Conservation (phyloP, 2,797 vertebrate species). For the Tenualosa ilisha region DNA sequence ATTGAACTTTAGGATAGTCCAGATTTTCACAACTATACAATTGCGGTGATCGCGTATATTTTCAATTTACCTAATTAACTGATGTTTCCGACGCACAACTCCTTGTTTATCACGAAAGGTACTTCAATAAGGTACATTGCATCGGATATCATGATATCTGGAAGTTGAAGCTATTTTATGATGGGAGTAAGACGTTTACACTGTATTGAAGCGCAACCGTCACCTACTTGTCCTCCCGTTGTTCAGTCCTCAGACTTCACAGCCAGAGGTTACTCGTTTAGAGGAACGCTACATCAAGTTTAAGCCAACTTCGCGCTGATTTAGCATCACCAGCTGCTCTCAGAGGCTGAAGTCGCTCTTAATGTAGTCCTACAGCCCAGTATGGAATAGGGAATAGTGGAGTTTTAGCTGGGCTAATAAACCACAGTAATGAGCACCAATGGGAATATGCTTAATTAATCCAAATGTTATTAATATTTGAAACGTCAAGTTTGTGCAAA, state of each 20-base stretch:
- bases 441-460: background rate
- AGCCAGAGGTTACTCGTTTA: background rate
- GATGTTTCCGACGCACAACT: background rate
- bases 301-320: conserved; percentile 13
- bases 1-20: background rate
- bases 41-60: background rate
- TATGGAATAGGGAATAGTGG: background rate
- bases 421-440: background rate
- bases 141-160: background rate
- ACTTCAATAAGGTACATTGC: background rate
- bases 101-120: background rate
- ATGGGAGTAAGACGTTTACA: background rate
- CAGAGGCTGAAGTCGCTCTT: background rate
- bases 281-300: background rate
- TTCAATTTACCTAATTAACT: background rate
- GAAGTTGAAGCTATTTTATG: background rate
- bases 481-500: background rate
- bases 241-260: background rate
- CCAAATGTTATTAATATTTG: background rate
- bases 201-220: background rate
- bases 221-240: background rate
- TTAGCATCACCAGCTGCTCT: conserved; percentile 11
- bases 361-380: background rate
- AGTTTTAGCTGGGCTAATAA: background rate
- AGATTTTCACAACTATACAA: background rate